Evolutionary conservation across 1,140 invertebrate genomes (phyloP).

Genomic region (Calephelis virginiensis): DNA sequence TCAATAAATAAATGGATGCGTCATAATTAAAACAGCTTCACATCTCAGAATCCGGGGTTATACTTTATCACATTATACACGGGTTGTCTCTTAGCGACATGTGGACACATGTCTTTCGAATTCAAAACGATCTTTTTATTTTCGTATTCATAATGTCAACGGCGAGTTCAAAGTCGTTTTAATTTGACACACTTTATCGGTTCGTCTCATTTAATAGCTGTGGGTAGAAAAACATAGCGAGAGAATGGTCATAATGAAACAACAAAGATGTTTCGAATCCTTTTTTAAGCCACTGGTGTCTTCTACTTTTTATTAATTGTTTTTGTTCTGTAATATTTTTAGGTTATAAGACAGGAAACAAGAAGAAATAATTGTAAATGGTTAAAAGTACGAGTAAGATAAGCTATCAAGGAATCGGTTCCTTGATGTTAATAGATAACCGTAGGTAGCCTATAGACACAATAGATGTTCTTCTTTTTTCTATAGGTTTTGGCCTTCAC

Average conservation of each 20-base stretch:
- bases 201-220: slow-evolving; percentile 56
- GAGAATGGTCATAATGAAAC: slow-evolving; percentile 52
- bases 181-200: slow-evolving; percentile 75
- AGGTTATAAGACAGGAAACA: no score
- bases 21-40: slow-evolving; percentile 40
- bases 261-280: slow-evolving; percentile 39
- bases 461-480: no score
- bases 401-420: no score
- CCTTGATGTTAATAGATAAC: no score
- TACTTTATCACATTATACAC: slow-evolving; percentile 70
- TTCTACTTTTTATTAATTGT: neutral
- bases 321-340: no score
- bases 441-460: no score
- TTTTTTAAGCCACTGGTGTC: slow-evolving; percentile 2
- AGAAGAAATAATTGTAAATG: no score
- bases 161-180: slow-evolving; percentile 70
- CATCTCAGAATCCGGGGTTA: slow-evolving; percentile 36
- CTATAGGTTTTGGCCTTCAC: no score
- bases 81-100: slow-evolving; percentile 62
- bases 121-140: slow-evolving; percentile 59
- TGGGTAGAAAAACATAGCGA: slow-evolving; percentile 31
- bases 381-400: no score
- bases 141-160: slow-evolving; percentile 64
- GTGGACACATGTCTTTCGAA: slow-evolving; percentile 69
- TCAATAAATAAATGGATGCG: neutral